Evolutionary conservation across 1,140 invertebrate species (phyloP).

Genomic region (Mercenaria mercenaria): DNA sequence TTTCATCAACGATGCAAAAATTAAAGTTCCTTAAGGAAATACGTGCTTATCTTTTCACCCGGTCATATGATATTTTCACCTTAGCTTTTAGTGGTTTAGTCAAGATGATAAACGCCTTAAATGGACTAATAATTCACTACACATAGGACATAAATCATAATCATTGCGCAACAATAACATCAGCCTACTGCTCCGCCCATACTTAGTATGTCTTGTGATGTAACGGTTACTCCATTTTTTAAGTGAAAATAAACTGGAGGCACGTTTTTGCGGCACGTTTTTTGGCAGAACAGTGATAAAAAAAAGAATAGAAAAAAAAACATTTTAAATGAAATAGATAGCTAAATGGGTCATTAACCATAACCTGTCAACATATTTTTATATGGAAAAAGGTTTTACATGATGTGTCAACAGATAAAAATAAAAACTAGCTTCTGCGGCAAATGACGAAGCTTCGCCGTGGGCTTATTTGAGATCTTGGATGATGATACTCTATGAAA

Average conservation of each 20-base stretch:
- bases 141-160: background rate
- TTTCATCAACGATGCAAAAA: constrained; percentile 1
- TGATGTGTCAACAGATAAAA: background rate
- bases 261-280: background rate
- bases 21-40: background rate
- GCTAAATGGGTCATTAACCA: background rate
- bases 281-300: background rate
- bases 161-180: background rate
- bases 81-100: background rate
- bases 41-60: background rate
- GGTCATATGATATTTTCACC: background rate
- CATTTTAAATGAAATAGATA: background rate
- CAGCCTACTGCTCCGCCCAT: background rate
- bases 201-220: background rate
- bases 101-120: background rate
- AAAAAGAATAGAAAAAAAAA: background rate
- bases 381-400: background rate
- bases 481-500: background rate
- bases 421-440: background rate
- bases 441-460: background rate
- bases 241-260: background rate
- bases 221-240: background rate
- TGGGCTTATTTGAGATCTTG: background rate
- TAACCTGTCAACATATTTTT: background rate
- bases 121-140: background rate